A percentile compares a stretch with the other conserved stretches of the same genome.
phyloP scores from a whole-genome alignment of 2,113 vertebrate species.

The Phylloscopus trochiloides region DNA sequence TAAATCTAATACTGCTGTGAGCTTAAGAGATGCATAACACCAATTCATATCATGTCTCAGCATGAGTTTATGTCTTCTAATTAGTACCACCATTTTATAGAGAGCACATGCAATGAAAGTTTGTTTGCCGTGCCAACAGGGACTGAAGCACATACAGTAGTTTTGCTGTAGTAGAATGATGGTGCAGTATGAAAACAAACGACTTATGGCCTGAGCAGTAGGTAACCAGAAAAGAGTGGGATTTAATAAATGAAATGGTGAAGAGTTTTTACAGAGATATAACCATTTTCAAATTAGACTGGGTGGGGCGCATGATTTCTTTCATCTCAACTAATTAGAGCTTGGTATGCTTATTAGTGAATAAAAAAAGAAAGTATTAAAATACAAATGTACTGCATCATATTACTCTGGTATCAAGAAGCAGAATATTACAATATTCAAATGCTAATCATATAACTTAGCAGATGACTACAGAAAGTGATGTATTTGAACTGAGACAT shows the following conservation, averaged over 20 bases:
- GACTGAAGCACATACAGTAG: constrained; percentile 49
- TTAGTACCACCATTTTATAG: constrained; percentile 78
- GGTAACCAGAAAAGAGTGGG: constrained; percentile 65
- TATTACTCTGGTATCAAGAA: constrained; percentile 50
- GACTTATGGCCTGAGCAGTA: constrained; percentile 67
- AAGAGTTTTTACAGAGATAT: constrained; percentile 53
- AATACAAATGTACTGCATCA: constrained; percentile 50
- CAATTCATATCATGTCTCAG: constrained; percentile 81
- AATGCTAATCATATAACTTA: constrained; percentile 90
- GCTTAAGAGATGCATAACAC: constrained; percentile 73
- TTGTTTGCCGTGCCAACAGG: constrained; percentile 74
- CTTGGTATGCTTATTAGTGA: constrained; percentile 60
- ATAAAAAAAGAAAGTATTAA: constrained; percentile 44
- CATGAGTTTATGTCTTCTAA: constrained; percentile 81
- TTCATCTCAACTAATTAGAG: constrained; percentile 66
- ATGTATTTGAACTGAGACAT: constrained; percentile 86
- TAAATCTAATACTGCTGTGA: constrained; percentile 82
- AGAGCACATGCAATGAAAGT: constrained; percentile 76
- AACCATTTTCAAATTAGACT: constrained; percentile 63
- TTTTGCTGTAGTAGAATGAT: constrained; percentile 49
- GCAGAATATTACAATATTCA: constrained; percentile 73
- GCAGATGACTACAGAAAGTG: constrained; percentile 87
- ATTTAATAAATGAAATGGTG: constrained; percentile 69
- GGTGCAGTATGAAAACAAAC: constrained; percentile 28
- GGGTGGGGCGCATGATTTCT: constrained; percentile 59